Conservation (phyloP, 2,113 vertebrate genomes). For the Artemisiospiza belli region DNA sequence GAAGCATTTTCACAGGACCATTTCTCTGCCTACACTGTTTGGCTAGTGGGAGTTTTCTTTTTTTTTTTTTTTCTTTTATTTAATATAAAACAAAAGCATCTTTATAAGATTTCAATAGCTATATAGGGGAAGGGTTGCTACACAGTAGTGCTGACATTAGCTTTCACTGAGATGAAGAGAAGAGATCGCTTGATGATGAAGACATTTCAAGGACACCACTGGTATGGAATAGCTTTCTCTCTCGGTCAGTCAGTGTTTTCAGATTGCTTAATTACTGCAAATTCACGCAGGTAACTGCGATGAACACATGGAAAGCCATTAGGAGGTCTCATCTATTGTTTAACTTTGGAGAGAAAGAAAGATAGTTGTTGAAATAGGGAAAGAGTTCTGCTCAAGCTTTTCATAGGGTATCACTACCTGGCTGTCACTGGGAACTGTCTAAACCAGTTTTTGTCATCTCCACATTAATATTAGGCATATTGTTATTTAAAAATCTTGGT, state of each 20-base stretch:
- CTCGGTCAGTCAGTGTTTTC: slow-evolving; percentile 54
- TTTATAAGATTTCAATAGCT: slow-evolving; percentile 40
- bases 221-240: slow-evolving; percentile 46
- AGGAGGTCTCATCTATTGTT: slow-evolving; percentile 55
- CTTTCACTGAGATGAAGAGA: slow-evolving; percentile 74
- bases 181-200: slow-evolving; percentile 61
- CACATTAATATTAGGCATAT: background rate
- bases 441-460: slow-evolving; percentile 26
- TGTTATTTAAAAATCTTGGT: background rate
- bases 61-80: background rate
- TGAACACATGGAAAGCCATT: slow-evolving; percentile 61
- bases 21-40: slow-evolving; percentile 29
- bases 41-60: slow-evolving; percentile 4
- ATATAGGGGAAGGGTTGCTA: slow-evolving; percentile 22
- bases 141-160: slow-evolving; percentile 71
- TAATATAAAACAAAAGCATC: background rate
- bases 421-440: background rate
- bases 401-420: background rate
- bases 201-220: slow-evolving; percentile 80
- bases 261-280: slow-evolving; percentile 72
- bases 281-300: slow-evolving; percentile 48
- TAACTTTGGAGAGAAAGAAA: slow-evolving; percentile 45
- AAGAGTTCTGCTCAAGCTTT: background rate
- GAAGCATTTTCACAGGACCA: background rate
- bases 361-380: background rate